These are phyloP conservation scores for Sciaenops ocellatus DNA, from an alignment of 2,797 vertebrate species.

Conservation along the genomic window DNA sequence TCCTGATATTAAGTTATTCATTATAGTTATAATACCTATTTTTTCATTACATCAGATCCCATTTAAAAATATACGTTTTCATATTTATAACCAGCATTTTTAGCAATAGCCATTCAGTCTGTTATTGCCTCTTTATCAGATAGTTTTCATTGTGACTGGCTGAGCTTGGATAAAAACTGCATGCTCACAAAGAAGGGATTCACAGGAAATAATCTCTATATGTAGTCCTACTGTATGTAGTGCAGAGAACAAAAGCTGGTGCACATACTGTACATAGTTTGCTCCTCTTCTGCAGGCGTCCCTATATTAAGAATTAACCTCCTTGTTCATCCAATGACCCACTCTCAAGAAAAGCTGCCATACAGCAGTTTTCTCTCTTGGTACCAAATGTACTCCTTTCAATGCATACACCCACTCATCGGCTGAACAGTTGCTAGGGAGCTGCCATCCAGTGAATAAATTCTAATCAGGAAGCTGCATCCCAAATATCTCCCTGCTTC, in stretches of 20 bases:
- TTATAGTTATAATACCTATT: neutral
- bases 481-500: conserved; percentile 36
- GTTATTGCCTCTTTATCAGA: neutral
- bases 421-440: conserved; percentile 66
- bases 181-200: too few relatives aligned
- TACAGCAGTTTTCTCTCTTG: conserved; percentile 50
- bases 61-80: neutral
- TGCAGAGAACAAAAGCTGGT: neutral
- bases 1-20: neutral
- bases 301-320: conserved; percentile 3
- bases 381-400: conserved; percentile 46
- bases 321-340: neutral
- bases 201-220: too few relatives aligned
- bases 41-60: neutral
- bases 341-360: conserved; percentile 33
- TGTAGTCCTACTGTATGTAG: too few relatives aligned
- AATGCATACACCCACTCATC: conserved; percentile 50
- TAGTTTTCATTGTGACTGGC: neutral
- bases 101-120: conserved; percentile 1
- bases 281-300: neutral
- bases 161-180: neutral
- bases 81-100: neutral
- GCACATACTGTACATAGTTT: neutral
- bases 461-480: conserved; percentile 46
- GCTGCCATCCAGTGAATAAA: conserved; percentile 53